These are phyloP conservation scores for Zaprionus kolodkinae DNA, from an alignment of 1,140 invertebrate species.

Conservation along the genomic window DNA sequence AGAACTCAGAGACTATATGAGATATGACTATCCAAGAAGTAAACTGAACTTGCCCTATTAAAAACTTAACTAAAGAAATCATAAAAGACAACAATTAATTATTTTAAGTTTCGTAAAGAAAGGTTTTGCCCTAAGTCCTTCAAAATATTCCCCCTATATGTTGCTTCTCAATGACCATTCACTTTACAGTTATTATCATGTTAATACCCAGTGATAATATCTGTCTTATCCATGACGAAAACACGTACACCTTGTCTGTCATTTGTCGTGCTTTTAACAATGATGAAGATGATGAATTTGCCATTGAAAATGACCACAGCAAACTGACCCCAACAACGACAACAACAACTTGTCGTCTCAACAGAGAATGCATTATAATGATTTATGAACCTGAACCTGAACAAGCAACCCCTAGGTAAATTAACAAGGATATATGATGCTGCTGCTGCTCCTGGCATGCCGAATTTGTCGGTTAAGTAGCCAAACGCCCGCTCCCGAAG, in stretches of 20 bases:
- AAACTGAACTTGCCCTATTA: too few species aligned
- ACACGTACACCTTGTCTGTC: constrained; percentile 3
- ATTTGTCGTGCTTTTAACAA: constrained; percentile 12
- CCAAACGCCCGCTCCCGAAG: constrained; percentile 37
- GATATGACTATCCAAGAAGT: neutral
- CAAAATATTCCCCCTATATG: neutral
- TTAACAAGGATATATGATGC: constrained; percentile 80
- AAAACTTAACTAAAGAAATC: too few species aligned
- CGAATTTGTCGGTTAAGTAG: constrained; percentile 58
- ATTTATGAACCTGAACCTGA: constrained; percentile 55
- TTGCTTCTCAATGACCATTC: neutral
- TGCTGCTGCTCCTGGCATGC: constrained; percentile 42
- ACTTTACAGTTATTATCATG: constrained; percentile 1
- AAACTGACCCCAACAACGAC: constrained; percentile 49
- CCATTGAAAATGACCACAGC: constrained; percentile 62
- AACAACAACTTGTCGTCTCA: constrained; percentile 59
- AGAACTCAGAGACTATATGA: neutral
- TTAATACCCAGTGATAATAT: neutral
- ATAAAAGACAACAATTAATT: too few species aligned
- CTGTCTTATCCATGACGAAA: neutral
- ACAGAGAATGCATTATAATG: constrained; percentile 76
- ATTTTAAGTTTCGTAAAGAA: too few species aligned
- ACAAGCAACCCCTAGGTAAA: constrained; percentile 62
- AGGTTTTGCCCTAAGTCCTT: neutral
- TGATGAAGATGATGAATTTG: constrained; percentile 58